Evolutionary conservation across 2,888 invertebrate species (phyloP), one percentile per base, ranked within the genome.

Genomic region (Coenonympha glycerion): DNA sequence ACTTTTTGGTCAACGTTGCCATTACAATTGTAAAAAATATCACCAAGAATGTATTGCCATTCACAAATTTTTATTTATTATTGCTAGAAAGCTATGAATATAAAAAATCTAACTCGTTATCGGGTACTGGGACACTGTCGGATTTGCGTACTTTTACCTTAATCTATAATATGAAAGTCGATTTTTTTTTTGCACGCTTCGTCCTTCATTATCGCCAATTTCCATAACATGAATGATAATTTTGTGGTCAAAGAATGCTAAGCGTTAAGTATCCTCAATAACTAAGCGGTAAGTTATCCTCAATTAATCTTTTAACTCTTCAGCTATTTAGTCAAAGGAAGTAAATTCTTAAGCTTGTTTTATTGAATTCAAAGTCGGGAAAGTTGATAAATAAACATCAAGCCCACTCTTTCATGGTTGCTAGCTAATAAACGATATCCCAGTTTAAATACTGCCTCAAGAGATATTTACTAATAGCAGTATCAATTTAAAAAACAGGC

Each of bases 271-370:
- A n/a, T n/a, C n/a, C n/a, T n/a, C n/a, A 71, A 71, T 69, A 70
- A 65, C 59, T n/a, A n/a, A n/a, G n/a, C n/a, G n/a, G 51, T 61
- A 68, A 81, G 58, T 75, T 84, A 72, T 64, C 72, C 72, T 73
- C 82, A 81, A 83, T 85, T 83, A 85, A 84, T 84, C 78, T 76
- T 76, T 77, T 78, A 72, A 81, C 79, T 77, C 75, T 77, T 78
- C 71, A 81, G 77, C 75, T 79, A 80, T 84, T 84, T 82, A 83
- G 79, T 79, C 82, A 81, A 81, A 84, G 80, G 75, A 76, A 76
- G 58, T 62, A 79, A 82, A 81, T 79, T 79, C 80, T 80, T 75
- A 71, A 70, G 72, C 71, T 70, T 66, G 77, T 81, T 79, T 82
- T 81, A 81, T 81, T 82, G 78, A 83, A 83, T 78, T 79, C 81